Evolutionary conservation across 2,797 vertebrate species (phyloP).

Genomic region (Natrix natrix): DNA sequence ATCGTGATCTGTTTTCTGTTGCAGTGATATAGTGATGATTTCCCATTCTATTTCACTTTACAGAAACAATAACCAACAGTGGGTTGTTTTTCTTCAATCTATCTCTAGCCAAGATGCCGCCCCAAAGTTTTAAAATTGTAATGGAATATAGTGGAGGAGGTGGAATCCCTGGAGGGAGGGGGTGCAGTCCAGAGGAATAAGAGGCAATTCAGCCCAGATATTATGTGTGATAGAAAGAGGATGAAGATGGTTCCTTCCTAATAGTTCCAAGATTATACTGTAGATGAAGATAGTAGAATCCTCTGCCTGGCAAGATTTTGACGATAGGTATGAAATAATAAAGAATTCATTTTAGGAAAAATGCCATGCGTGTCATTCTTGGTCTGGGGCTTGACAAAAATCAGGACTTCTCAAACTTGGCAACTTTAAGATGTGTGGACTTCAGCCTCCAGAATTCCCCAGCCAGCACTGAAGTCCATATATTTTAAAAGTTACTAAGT

Average conservation of each 20-base stretch:
- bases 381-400: not conserved
- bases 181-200: not conserved
- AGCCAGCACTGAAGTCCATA: not conserved
- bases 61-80: not conserved
- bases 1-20: not conserved
- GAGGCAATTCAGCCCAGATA: not conserved
- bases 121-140: not conserved
- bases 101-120: not conserved
- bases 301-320: not conserved
- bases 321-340: not conserved
- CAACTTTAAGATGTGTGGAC: not conserved
- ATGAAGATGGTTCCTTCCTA: not conserved
- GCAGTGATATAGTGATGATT: not conserved
- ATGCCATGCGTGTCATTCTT: not conserved
- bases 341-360: not conserved
- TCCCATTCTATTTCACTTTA: not conserved
- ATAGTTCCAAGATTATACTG: not conserved
- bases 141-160: not conserved
- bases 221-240: not conserved
- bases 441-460: not conserved
- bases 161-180: not conserved
- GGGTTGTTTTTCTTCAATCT: not conserved
- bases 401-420: not conserved
- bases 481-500: not conserved
- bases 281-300: not conserved